These are phyloP conservation scores for Addax nasomaculatus DNA, from an alignment of 2,113 vertebrate genomes.

Conservation along the genomic window DNA sequence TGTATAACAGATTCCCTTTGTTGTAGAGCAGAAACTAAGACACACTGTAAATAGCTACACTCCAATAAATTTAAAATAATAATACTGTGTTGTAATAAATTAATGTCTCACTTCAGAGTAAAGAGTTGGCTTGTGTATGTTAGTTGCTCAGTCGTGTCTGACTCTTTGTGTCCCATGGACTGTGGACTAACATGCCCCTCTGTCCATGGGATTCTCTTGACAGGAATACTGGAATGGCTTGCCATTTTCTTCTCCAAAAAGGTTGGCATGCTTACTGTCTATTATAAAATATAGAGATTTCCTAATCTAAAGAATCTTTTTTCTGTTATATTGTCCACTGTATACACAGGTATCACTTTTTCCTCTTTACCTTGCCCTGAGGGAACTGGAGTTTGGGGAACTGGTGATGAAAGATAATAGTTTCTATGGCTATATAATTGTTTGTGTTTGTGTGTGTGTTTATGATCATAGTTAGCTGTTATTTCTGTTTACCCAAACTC, in stretches of 20 bases:
- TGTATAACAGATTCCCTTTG: neutral
- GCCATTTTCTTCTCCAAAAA: neutral
- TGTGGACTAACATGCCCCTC: neutral
- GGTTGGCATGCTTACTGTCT: neutral
- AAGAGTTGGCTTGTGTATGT: neutral
- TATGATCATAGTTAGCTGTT: neutral
- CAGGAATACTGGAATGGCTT: neutral
- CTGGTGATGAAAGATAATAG: neutral
- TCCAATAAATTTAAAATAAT: neutral
- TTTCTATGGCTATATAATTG: neutral
- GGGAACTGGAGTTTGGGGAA: neutral
- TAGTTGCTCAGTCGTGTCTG: fast-evolving
- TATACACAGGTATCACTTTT: neutral
- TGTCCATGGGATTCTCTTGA: neutral
- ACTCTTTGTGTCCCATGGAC: neutral
- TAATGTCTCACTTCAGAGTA: neutral
- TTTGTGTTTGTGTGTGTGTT: neutral
- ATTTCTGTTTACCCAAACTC: neutral
- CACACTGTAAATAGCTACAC: neutral
- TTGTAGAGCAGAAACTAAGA: neutral
- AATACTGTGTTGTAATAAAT: neutral
- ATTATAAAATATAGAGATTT: neutral
- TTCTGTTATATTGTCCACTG: neutral
- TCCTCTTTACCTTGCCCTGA: neutral
- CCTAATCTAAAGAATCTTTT: neutral